Conservation (phyloP, 2,797 vertebrate species). For the Ceyx erithaca region DNA sequence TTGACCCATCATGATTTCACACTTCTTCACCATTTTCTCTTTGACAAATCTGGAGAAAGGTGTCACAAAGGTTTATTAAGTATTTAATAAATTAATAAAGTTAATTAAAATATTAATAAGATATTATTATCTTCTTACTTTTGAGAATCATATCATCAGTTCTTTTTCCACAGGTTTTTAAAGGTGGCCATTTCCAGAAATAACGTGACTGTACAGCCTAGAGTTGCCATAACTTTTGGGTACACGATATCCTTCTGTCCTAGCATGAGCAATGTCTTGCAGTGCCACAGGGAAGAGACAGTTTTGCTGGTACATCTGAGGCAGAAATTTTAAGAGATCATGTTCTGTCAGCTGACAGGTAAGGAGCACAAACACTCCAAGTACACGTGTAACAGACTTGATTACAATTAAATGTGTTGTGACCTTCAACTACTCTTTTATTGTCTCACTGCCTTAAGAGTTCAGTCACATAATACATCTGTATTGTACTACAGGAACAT, state of each 20-base stretch:
- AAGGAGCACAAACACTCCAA: not conserved
- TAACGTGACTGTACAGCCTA: not conserved
- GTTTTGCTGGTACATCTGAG: not conserved
- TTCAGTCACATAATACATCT: not conserved
- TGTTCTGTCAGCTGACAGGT: not conserved
- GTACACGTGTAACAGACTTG: not conserved
- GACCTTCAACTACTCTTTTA: not conserved
- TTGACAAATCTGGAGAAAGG: not conserved
- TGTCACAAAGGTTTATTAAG: not conserved
- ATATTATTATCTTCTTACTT: not conserved
- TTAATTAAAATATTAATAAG: too few relatives aligned
- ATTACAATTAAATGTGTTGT: not conserved
- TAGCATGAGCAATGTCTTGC: rapidly evolving
- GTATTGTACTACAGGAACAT: not conserved
- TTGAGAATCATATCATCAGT: not conserved
- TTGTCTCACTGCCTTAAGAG: not conserved
- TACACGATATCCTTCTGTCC: not conserved
- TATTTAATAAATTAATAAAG: too few relatives aligned
- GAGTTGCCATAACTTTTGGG: rapidly evolving
- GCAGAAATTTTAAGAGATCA: not conserved
- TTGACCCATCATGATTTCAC: not conserved
- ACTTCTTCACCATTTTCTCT: not conserved
- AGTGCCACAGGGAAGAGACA: not conserved
- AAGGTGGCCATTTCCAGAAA: not conserved
- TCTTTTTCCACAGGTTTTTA: not conserved